phyloP scores from a whole-genome alignment of 2,113 vertebrate genomes.

The Corythaeola cristata region DNA sequence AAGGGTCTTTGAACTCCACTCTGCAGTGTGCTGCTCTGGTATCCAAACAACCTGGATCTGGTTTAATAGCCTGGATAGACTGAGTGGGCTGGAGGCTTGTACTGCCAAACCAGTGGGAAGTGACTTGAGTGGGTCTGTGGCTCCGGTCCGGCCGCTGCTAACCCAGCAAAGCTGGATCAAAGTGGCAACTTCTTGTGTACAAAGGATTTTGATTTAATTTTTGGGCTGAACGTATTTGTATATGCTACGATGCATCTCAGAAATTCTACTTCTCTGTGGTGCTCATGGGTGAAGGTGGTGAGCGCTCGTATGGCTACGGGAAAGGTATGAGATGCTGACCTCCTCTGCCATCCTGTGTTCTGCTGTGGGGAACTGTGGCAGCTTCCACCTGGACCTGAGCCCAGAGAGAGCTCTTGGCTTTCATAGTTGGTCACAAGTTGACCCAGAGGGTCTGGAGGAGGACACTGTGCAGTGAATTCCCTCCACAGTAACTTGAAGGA shows the following conservation, averaged over 20 bases:
- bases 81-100: neutral
- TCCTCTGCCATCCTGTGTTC: neutral
- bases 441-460: neutral
- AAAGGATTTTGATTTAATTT: neutral
- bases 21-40: neutral
- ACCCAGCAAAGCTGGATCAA: neutral
- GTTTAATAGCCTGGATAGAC: neutral
- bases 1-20: neutral
- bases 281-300: neutral
- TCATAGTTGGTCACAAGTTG: neutral
- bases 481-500: neutral
- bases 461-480: neutral
- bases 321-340: accelerated
- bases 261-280: neutral
- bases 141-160: neutral
- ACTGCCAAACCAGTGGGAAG: too few relatives aligned
- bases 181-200: neutral
- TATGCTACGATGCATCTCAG: neutral
- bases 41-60: neutral
- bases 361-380: neutral
- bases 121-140: accelerated
- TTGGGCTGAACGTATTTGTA: neutral
- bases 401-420: neutral
- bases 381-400: neutral
- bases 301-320: neutral